phyloP scores from a whole-genome alignment of 2,797 vertebrate genomes.

The Loriculus beryllinus region DNA sequence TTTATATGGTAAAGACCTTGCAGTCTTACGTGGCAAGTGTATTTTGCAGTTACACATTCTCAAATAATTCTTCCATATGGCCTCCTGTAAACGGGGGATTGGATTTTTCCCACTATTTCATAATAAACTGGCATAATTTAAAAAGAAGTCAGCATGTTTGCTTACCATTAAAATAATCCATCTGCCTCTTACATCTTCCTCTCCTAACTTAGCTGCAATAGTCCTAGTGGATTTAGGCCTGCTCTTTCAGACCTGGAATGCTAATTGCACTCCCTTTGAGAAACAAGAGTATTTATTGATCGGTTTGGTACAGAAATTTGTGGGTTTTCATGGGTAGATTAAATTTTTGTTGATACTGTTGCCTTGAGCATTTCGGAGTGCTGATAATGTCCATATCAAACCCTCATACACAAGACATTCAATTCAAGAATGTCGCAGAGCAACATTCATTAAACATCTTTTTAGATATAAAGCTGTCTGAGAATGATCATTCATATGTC shows the following conservation, averaged over 20 bases:
- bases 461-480: not conserved
- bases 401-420: not conserved
- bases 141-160: not conserved
- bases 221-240: not conserved
- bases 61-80: not conserved
- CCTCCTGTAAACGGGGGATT: not conserved
- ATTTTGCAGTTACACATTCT: not conserved
- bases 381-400: not conserved
- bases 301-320: not conserved
- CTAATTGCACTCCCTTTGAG: not conserved
- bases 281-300: not conserved
- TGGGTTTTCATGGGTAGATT: not conserved
- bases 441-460: not conserved
- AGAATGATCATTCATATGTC: not conserved
- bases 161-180: not conserved
- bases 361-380: not conserved
- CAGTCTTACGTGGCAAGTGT: not conserved
- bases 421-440: not conserved
- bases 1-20: not conserved
- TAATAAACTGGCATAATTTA: not conserved
- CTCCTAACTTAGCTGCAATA: not conserved
- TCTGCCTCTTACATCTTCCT: not conserved
- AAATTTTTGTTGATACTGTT: not conserved
- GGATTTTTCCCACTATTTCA: not conserved
- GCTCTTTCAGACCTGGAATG: not conserved